These are phyloP conservation scores for Bombyx mori DNA, from an alignment of 1,140 invertebrate species.

Conservation along the genomic window DNA sequence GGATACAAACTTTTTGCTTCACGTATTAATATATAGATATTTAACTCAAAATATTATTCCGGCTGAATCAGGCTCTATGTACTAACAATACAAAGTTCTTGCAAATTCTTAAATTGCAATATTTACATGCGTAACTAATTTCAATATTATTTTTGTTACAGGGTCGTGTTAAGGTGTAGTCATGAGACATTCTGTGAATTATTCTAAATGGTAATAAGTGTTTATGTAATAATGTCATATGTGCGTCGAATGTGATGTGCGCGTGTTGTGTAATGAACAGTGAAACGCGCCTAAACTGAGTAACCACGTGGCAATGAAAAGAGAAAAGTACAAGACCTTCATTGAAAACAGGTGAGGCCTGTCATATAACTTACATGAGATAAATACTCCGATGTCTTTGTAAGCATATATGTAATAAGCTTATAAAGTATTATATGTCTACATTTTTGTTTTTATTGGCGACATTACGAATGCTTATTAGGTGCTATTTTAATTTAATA, in stretches of 20 bases:
- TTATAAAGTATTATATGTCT: too few species aligned
- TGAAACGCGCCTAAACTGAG: slow-evolving; percentile 29
- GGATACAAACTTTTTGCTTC: too few species aligned
- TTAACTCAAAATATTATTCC: too few species aligned
- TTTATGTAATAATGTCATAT: slow-evolving; percentile 22
- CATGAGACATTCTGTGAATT: slow-evolving; percentile 22
- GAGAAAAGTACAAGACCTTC: slow-evolving; percentile 58
- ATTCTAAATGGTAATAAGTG: slow-evolving; percentile 27
- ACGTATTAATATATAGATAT: too few species aligned
- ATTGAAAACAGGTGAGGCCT: slow-evolving; percentile 42
- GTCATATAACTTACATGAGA: slow-evolving; percentile 1
- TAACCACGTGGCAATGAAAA: slow-evolving; percentile 60
- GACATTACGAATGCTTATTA: too few species aligned
- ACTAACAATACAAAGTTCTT: too few species aligned
- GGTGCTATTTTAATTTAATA: too few species aligned
- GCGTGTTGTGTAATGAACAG: slow-evolving; percentile 42
- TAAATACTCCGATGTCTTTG: too few species aligned
- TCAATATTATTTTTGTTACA: slow-evolving; percentile 23
- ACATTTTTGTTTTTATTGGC: too few species aligned
- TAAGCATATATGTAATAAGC: too few species aligned
- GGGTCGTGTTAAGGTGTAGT: slow-evolving; percentile 9
- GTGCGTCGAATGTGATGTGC: slow-evolving; percentile 11
- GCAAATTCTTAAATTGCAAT: too few species aligned
- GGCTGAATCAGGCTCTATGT: too few species aligned
- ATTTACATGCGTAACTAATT: slow-evolving; percentile 8